These are phyloP conservation scores for Wasmannia auropunctata DNA, from an alignment of 1,140 invertebrate species.

Conservation along the genomic window DNA sequence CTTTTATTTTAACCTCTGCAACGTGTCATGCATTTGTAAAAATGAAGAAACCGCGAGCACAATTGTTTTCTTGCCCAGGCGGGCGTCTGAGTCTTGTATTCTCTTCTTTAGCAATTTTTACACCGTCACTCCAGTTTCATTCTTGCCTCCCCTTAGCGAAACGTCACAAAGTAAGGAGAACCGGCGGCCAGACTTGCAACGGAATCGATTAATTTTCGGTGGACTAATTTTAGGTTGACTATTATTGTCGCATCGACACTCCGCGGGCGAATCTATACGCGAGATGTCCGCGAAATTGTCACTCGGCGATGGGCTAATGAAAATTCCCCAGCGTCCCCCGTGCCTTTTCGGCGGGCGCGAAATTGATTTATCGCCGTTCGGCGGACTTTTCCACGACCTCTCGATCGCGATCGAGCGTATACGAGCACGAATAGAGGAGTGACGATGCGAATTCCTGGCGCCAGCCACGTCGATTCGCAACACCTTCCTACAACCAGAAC, in stretches of 20 bases:
- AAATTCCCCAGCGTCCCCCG: slow-evolving; percentile 27
- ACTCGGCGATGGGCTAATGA: slow-evolving; percentile 24
- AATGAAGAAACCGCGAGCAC: background rate
- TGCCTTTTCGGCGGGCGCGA: slow-evolving; percentile 36
- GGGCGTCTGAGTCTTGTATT: background rate
- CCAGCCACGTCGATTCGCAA: slow-evolving; percentile 57
- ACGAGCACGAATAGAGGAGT: slow-evolving; percentile 55
- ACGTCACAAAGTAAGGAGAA: background rate
- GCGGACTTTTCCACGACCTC: slow-evolving; percentile 55
- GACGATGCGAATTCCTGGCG: slow-evolving; percentile 54
- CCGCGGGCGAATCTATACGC: background rate
- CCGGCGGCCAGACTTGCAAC: background rate
- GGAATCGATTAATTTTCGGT: slow-evolving; percentile 35
- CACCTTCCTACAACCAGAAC: slow-evolving; percentile 60
- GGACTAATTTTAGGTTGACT: too few relatives aligned
- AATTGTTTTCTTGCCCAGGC: background rate
- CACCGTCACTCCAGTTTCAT: slow-evolving; percentile 8
- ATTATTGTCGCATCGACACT: background rate
- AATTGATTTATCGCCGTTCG: slow-evolving; percentile 57
- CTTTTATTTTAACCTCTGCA: background rate
- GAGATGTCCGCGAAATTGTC: background rate
- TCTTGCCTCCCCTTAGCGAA: background rate
- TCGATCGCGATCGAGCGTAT: slow-evolving; percentile 47
- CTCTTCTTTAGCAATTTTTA: background rate
- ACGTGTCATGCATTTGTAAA: background rate